Evolutionary conservation across 2,888 invertebrate genomes (phyloP), one percentile per base, ranked within the genome.

Genomic region (Hydrotaea cyrtoneurina): DNA sequence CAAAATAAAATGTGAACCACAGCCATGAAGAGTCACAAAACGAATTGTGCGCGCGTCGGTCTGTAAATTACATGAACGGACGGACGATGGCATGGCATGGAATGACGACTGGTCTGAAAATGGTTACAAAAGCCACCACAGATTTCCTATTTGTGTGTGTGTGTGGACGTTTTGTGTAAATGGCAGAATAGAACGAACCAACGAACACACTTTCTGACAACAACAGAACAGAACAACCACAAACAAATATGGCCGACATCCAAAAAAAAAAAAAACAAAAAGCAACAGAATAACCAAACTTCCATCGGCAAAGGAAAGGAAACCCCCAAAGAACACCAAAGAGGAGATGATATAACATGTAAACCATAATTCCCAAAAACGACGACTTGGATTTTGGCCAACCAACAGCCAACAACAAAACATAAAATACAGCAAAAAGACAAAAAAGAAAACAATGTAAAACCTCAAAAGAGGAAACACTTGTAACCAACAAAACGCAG

Each of bases 21-120:
- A 59, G 2, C 23, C 15, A 13, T 10, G 43, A n/a, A n/a, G 50
- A 50, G 36, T 23, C 31, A 15, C 62, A 36, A 36, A 62, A 26
- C n/a, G 39, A 66, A 43, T 66, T 82, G 79, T 59, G 84, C 84
- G 83, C 62, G 84, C 84, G 81, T 71, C 84, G 84, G 78, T 62
- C 78, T 84, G 81, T 84, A 78, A 84, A 84, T 84, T 84, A 84
- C 81, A 84, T 82, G 82, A 43, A 76, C 46, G 69, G 31, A 21
- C 75, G 55, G 66, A 11, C 13, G 10, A 59, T 43, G 36, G 46
- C 7, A 31, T 57, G 21, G 21, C 17, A 23, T 21, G 55, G 75
- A 72, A 83, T 39, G 59, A 83, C 62, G 59, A 83, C 62, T 23
- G 59, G 15, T 23, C 26, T 59, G 59, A 23, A 62, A 62, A 62